These are phyloP conservation scores for Autographa gamma DNA, from an alignment of 2,888 invertebrate genomes.

Conservation along the genomic window DNA sequence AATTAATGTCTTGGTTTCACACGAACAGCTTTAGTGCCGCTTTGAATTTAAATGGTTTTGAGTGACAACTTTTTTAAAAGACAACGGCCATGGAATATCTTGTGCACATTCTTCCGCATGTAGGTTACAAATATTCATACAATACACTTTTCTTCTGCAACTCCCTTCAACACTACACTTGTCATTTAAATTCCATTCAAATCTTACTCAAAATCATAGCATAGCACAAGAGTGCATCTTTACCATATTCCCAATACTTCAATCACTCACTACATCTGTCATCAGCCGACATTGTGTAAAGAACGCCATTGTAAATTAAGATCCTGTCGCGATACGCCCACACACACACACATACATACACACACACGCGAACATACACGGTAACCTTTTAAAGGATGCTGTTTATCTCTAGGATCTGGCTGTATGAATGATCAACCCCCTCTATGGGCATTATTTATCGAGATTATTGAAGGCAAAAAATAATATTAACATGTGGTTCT, in stretches of 20 bases:
- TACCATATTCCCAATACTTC: slow-evolving; percentile 24
- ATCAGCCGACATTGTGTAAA: slow-evolving; percentile 45
- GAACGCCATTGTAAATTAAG: slow-evolving; percentile 57
- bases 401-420: slow-evolving; percentile 47
- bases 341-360: slow-evolving; percentile 22
- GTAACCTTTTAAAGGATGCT: slow-evolving; percentile 48
- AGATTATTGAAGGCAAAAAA: slow-evolving; percentile 15
- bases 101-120: too few species aligned
- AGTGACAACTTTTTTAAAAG: not conserved
- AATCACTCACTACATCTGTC: slow-evolving; percentile 51
- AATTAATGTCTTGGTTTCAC: slow-evolving; percentile 7
- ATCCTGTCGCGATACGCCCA: slow-evolving; percentile 55
- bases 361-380: slow-evolving; percentile 25
- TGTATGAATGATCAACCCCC: slow-evolving; percentile 50
- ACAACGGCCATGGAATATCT: not conserved
- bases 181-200: too few species aligned
- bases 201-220: too few species aligned
- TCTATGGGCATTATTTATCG: slow-evolving; percentile 43
- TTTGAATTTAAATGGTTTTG: slow-evolving; percentile 1
- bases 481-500: not conserved
- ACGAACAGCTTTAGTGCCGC: not conserved
- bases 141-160: too few species aligned
- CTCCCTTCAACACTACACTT: too few species aligned
- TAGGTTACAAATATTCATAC: too few species aligned
- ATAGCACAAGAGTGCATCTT: too few species aligned